Percentiles rank a stretch among this genome's conserved stretches.
phyloP scores from a whole-genome alignment of 2,888 invertebrate species.

The Euphydryas editha region DNA sequence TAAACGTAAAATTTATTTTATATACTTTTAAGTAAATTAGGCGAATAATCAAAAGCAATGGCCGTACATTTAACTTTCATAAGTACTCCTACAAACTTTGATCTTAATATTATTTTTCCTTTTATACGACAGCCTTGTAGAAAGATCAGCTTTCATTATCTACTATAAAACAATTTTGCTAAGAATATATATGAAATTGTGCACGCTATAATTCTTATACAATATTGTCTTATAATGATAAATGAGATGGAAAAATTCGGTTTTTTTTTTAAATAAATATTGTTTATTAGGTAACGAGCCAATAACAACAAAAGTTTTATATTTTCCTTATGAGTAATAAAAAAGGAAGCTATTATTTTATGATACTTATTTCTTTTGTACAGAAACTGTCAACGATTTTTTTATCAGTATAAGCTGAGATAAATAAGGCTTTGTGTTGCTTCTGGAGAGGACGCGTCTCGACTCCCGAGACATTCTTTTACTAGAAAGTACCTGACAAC shows the following conservation, averaged over 20 bases:
- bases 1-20: too few species aligned
- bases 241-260: too few species aligned
- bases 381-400: constrained; percentile 4
- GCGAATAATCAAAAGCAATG: too few species aligned
- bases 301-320: background rate
- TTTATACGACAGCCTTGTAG: constrained; percentile 3
- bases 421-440: constrained; percentile 40
- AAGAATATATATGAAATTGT: background rate
- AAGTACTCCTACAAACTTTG: background rate
- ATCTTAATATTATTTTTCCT: background rate
- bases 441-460: constrained; percentile 28
- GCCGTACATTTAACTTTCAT: background rate
- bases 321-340: background rate
- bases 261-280: too few species aligned
- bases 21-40: too few species aligned
- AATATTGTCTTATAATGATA: too few species aligned
- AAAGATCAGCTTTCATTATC: background rate
- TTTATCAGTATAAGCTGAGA: constrained; percentile 26
- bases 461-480: constrained; percentile 37
- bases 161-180: constrained; percentile 1
- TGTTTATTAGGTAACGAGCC: too few species aligned
- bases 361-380: background rate
- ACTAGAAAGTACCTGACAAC: constrained; percentile 8
- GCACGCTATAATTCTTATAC: background rate
- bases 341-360: background rate